A percentile compares a stretch with the other conserved stretches of the same genome.
phyloP scores from a whole-genome alignment of 2,888 invertebrate genomes.

The Smittia aterrima region DNA sequence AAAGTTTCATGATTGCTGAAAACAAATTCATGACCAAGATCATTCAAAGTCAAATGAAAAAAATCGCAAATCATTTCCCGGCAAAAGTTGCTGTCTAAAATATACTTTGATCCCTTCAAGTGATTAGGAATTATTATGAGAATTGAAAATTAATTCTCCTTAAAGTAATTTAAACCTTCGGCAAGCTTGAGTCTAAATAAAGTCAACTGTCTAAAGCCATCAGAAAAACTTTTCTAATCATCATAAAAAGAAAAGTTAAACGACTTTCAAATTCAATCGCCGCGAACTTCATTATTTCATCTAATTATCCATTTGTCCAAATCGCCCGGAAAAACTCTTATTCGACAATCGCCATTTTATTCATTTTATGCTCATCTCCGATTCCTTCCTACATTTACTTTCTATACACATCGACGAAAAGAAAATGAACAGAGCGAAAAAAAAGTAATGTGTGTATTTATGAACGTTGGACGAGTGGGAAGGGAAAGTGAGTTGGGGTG shows the following conservation, averaged over 20 bases:
- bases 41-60: too few species aligned
- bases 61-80: too few species aligned
- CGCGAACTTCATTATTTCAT: not conserved
- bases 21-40: too few species aligned
- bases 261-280: not conserved
- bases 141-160: too few species aligned
- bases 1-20: too few species aligned
- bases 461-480: constrained; percentile 23
- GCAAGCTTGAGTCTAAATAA: too few species aligned
- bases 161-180: too few species aligned
- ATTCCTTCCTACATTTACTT: constrained; percentile 27
- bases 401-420: constrained; percentile 12
- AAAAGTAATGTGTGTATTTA: not conserved
- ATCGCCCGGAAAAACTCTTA: not conserved
- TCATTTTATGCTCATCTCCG: not conserved
- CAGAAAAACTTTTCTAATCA: not conserved
- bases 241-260: not conserved
- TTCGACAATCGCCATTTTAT: constrained; percentile 32
- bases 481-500: constrained; percentile 7
- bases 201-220: too few species aligned
- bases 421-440: constrained; percentile 1
- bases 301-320: not conserved
- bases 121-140: too few species aligned
- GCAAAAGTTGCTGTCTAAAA: too few species aligned
- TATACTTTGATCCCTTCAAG: too few species aligned